Evolutionary conservation across 2,888 invertebrate species (phyloP), one percentile per base, ranked within the genome.

Genomic region (Caenorhabditis sp.): DNA sequence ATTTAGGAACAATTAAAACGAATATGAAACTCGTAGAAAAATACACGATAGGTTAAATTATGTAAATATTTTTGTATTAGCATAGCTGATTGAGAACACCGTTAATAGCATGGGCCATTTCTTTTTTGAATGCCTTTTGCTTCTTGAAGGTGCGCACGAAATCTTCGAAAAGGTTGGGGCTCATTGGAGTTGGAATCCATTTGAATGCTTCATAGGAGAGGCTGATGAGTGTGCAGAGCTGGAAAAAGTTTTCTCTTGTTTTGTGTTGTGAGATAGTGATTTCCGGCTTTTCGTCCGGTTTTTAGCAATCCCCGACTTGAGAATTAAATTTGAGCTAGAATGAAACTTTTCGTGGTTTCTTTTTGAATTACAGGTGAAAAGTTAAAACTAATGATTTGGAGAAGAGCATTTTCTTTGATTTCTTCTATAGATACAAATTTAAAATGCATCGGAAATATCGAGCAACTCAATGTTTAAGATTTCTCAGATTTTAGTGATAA

Each of bases 41-140:
- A 50, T 17, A n/a, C 20, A 20, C 50, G n/a, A 20, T 14, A 50
- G 14, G 4, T 5, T 31, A 31, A 31, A 31, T 31, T 31, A 31
- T 31, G n/a, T 31, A 10, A 31, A 31, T 31, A 31, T 7, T 31
- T 31, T 31, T 7, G 31, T 31, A 7, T 31, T 31, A 53, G 21
- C 53, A 53, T 23, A 53, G n/a, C 21, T 53, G 53, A 53, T 31
- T 38, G 7, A 71, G 58, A 14, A 71, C 43, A 7, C 17, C n/a
- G 54, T 67, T 67, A 1, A 67, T 21, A 14, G 60, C 54, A 17
- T 38, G 36, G 2, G 63, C 59, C 36, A 50, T 38, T 1, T 76
- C 76, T 27, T 65, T 68, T 49, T 63, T 71, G 52, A 31, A 71
- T 10, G 72, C 23, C 27, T 67, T 76, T 53, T 76, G 76, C 20